Base-by-base conservation (phyloP, 2,888 invertebrate species). In the Acrobasis consociella region DNA sequence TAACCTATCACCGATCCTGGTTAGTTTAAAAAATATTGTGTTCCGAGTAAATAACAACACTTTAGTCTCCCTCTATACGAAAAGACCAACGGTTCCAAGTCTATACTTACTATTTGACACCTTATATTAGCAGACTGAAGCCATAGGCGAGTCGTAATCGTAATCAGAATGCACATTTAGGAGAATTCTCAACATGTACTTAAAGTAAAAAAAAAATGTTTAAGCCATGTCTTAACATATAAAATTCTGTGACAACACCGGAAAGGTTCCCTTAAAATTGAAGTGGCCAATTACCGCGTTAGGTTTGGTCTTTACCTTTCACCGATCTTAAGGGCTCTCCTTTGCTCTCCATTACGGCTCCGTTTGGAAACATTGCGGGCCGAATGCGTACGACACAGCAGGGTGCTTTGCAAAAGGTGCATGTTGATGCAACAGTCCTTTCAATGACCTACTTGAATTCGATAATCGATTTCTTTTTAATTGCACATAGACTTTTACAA, bases 201-300 rank as follows among this genome's bases (percentile, higher is more conserved):
- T 22, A 10, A 10, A 42, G 10, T 10, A 42, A 10, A 42, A 42
- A 42, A 42, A 10, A 42, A 42, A 13, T 42, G 11, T 10, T 10
- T 5, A 7, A 13, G 56, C 22, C 56, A 7, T 13, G 0, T 82
- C 77, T 78, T 71, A 9, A 1, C 3, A 0, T 77, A 72, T 56
- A 0, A 60, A 76, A 15, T 65, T 77, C 86, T 85, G 72, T 66
- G 65, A 42, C 49, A 11, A 67, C 74, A 83, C 83, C 83, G 85
- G 83, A 82, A 87, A 84, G 86, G 86, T 79, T 83, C 85, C 82
- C 80, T 86, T 82, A 83, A 85, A 88, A 87, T 79, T 87, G 80
- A 87, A 91, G 87, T 86, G 86, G 87, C 86, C 89, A 89, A 91
- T 91, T 91, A 90, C 76, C 75, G 71, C 76, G 81, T 82, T 78